phyloP scores from a whole-genome alignment of 2,113 vertebrate species.

The Sebastes schlegelii region DNA sequence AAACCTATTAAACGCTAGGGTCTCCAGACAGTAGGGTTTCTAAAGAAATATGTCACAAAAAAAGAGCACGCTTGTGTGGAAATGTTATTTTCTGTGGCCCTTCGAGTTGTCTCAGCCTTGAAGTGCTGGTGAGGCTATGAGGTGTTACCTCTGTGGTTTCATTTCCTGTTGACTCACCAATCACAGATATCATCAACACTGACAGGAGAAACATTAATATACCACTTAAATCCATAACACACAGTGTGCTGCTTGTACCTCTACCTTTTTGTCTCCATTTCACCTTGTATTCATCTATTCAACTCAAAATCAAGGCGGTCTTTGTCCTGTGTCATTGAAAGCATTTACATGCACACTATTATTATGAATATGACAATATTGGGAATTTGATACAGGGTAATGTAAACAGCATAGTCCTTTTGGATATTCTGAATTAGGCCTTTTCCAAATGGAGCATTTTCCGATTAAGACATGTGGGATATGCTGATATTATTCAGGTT shows the following conservation, averaged over 20 bases:
- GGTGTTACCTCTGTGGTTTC: constrained; percentile 46
- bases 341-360: too few relatives aligned
- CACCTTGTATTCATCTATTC: background rate
- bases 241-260: background rate
- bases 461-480: too few relatives aligned
- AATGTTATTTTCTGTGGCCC: constrained; percentile 40
- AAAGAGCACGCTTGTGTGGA: constrained; percentile 18
- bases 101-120: constrained; percentile 26
- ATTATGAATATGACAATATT: too few relatives aligned
- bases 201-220: constrained; percentile 58
- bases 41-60: constrained; percentile 41
- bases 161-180: constrained; percentile 68
- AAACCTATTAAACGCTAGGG: constrained; percentile 46
- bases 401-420: too few relatives aligned
- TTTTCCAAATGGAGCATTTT: too few relatives aligned
- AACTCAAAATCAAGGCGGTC: background rate
- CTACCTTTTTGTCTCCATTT: background rate
- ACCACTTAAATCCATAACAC: constrained; percentile 33
- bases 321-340: background rate
- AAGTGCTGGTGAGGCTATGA: constrained; percentile 11
- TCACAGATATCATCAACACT: constrained; percentile 52
- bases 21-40: constrained; percentile 51
- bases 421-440: too few relatives aligned
- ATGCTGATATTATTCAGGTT: too few relatives aligned
- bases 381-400: too few relatives aligned